These are phyloP conservation scores for Anticlea derivata DNA, from an alignment of 2,888 invertebrate species.

Conservation along the genomic window DNA sequence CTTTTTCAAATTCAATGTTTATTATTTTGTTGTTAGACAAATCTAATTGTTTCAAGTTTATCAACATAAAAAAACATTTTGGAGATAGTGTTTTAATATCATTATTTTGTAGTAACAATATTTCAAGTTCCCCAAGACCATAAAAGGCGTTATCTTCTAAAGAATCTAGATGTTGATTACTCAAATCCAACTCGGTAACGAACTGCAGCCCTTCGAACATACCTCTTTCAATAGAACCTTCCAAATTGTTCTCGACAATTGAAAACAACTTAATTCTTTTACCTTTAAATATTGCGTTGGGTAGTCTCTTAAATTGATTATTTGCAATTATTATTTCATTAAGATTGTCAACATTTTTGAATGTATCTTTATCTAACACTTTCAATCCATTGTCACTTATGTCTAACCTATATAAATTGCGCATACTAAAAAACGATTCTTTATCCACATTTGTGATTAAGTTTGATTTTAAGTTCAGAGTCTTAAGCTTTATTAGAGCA, in stretches of 20 bases:
- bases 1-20: slow-evolving; percentile 53
- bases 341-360: slow-evolving; percentile 41
- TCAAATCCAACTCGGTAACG: slow-evolving; percentile 50
- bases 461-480: slow-evolving; percentile 55
- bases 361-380: slow-evolving; percentile 42
- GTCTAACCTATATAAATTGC: slow-evolving; percentile 43
- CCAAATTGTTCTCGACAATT: slow-evolving; percentile 49
- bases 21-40: slow-evolving; percentile 58
- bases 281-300: slow-evolving; percentile 53
- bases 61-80: slow-evolving; percentile 51
- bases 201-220: slow-evolving; percentile 56
- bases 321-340: slow-evolving; percentile 48
- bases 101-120: slow-evolving; percentile 57
- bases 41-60: slow-evolving; percentile 48
- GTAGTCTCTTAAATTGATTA: slow-evolving; percentile 54
- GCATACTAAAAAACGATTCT: slow-evolving; percentile 44
- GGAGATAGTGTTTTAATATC: slow-evolving; percentile 45
- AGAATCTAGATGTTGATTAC: slow-evolving; percentile 49
- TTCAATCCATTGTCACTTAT: slow-evolving; percentile 54
- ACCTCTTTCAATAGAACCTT: slow-evolving; percentile 53
- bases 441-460: slow-evolving; percentile 45
- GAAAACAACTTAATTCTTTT: slow-evolving; percentile 51
- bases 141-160: slow-evolving; percentile 60
- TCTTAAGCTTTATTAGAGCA: slow-evolving; percentile 44
- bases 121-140: slow-evolving; percentile 45